Base-by-base conservation (phyloP, 2,888 invertebrate genomes). In the Xestia c-nigrum region DNA sequence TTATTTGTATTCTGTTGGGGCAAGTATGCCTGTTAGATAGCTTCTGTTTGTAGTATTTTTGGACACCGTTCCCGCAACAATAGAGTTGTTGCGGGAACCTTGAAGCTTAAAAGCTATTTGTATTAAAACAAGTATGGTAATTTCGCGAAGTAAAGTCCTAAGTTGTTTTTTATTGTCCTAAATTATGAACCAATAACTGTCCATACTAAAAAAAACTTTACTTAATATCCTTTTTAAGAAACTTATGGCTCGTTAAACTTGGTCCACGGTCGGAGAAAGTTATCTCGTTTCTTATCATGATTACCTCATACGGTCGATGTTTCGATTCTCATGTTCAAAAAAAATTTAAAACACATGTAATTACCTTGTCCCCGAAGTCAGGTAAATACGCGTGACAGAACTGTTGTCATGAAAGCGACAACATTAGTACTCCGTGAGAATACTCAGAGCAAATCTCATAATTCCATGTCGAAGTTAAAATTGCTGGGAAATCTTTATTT, bases 231-330 rank as follows among this genome's bases (percentile, higher is more conserved):
- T 74, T 83, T 72, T 50, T 43, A 63, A 72, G 64, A 65, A 72
- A 76, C 6, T 65, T 72, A 71, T 55, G 19, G 21, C 71, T 81
- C 65, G 71, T 85, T 71, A 83, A 83, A 85, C 73, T 59, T 71
- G 43, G 69, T 16, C 72, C 69, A 67, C 64, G 72, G 47, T 64
- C 66, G 65, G 80, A 66, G 85, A 85, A 79, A 87, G 81, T 87
- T 75, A 76, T 76, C 72, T 80, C n/a, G 69, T 83, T 72, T 72
- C 76, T 86, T 83, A 84, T 86, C 72, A 69, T 59, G 66, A 81
- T 85, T 86, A 87, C 81, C 72, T 79, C 85, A 81, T 81, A 61
- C 59, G 47, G 24, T 75, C 71, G 78, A 76, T 74, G 40, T 71
- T 63, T 79, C 47, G 68, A 70, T 85, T 73, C 57, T 63, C 50